phyloP scores from a whole-genome alignment of 2,888 invertebrate genomes.

The Empis stercorea region DNA sequence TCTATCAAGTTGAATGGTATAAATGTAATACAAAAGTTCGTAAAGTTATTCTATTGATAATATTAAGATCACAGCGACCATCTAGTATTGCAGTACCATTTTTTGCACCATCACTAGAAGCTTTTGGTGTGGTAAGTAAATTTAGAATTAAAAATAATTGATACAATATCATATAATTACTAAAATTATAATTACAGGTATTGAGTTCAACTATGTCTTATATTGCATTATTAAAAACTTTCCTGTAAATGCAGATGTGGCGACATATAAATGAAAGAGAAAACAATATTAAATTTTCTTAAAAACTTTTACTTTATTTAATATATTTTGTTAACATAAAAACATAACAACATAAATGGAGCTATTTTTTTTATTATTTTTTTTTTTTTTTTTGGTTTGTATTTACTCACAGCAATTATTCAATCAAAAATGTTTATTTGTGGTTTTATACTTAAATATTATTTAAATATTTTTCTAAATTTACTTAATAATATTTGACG shows the following conservation, averaged over 20 bases:
- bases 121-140: conserved; percentile 25
- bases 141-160: too few species aligned
- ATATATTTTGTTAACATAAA: neutral
- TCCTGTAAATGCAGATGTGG: neutral
- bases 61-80: conserved; percentile 28
- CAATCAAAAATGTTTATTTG: too few species aligned
- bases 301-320: neutral
- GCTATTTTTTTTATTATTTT: neutral
- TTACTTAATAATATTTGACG: too few species aligned
- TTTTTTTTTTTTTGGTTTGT: neutral
- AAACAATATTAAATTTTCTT: too few species aligned
- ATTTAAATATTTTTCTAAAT: too few species aligned
- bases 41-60: conserved; percentile 31
- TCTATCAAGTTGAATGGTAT: conserved; percentile 31
- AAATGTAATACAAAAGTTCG: conserved; percentile 30
- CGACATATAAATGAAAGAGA: too few species aligned
- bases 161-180: too few species aligned
- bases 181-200: neutral
- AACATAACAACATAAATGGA: neutral
- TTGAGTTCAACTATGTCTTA: neutral
- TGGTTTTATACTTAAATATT: too few species aligned
- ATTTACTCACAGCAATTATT: too few species aligned
- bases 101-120: conserved; percentile 29
- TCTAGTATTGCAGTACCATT: conserved; percentile 28
- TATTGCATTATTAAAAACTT: neutral